Evolutionary conservation across 2,113 vertebrate species (phyloP).

Genomic region (Brachionichthys hirsutus): DNA sequence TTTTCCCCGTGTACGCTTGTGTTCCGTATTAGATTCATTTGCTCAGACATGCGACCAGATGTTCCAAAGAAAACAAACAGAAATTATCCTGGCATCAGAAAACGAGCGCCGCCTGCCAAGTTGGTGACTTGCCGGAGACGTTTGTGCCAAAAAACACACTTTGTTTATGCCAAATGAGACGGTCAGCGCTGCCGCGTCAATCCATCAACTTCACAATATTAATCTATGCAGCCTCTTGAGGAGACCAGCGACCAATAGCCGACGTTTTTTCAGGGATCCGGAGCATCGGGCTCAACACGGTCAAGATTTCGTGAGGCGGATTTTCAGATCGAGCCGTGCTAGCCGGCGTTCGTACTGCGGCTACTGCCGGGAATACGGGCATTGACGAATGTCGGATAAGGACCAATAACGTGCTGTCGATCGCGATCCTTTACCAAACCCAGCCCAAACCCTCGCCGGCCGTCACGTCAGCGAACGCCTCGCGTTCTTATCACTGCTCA

Average conservation of each 20-base stretch:
- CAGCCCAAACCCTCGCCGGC: too few species aligned
- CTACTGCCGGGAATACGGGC: too few species aligned
- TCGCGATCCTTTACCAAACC: too few species aligned
- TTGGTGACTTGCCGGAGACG: conserved; percentile 3
- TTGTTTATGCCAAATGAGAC: conserved; percentile 13
- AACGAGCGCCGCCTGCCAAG: conserved; percentile 18
- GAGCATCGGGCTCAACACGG: too few species aligned
- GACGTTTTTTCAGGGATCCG: not conserved
- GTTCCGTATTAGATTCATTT: conserved; percentile 20
- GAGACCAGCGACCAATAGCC: not conserved
- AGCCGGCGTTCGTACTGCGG: too few species aligned
- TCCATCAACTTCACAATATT: not conserved
- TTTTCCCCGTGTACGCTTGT: conserved; percentile 11
- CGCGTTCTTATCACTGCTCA: too few species aligned
- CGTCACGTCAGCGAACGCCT: too few species aligned
- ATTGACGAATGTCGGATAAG: too few species aligned
- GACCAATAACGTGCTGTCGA: too few species aligned
- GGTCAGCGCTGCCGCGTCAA: conserved; percentile 2
- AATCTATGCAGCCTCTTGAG: not conserved
- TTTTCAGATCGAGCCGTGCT: too few species aligned
- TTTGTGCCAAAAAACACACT: conserved; percentile 1
- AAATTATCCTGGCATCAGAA: conserved; percentile 14
- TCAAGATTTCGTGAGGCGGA: too few species aligned
- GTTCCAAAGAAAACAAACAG: not conserved
- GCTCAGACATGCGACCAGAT: conserved; percentile 20